Percentiles rank a stretch among this genome's conserved stretches.
These are phyloP conservation scores for Girardinichthys multiradiatus DNA, from an alignment of 2,113 vertebrate genomes.

Conservation along the genomic window DNA sequence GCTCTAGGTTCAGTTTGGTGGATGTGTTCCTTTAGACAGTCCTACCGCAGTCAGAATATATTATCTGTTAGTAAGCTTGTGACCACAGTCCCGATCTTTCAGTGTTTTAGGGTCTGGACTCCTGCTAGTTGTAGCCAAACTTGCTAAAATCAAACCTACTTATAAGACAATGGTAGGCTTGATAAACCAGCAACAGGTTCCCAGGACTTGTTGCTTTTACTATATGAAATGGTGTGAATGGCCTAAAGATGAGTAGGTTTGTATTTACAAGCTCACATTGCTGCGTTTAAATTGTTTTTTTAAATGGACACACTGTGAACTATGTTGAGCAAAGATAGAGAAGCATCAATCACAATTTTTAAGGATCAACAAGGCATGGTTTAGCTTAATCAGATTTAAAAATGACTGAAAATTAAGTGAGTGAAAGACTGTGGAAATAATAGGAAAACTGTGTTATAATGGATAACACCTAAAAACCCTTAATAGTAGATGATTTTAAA, in stretches of 20 bases:
- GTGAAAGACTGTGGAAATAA: too few relatives aligned
- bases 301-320: too few relatives aligned
- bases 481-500: background rate
- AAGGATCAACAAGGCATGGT: too few relatives aligned
- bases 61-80: background rate
- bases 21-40: background rate
- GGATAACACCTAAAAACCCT: too few relatives aligned
- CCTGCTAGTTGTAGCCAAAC: background rate
- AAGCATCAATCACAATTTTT: too few relatives aligned
- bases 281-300: too few relatives aligned
- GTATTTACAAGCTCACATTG: too few relatives aligned
- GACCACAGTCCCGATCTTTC: background rate
- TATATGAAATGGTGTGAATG: background rate
- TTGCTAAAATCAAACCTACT: background rate
- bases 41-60: background rate
- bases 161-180: background rate
- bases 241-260: background rate
- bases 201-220: background rate
- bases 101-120: background rate
- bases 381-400: too few relatives aligned
- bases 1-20: background rate
- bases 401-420: too few relatives aligned
- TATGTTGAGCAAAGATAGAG: too few relatives aligned
- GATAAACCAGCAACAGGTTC: background rate
- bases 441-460: too few relatives aligned